Base-by-base conservation (phyloP, 1,140 invertebrate species). In the Caerostris extrusa region DNA sequence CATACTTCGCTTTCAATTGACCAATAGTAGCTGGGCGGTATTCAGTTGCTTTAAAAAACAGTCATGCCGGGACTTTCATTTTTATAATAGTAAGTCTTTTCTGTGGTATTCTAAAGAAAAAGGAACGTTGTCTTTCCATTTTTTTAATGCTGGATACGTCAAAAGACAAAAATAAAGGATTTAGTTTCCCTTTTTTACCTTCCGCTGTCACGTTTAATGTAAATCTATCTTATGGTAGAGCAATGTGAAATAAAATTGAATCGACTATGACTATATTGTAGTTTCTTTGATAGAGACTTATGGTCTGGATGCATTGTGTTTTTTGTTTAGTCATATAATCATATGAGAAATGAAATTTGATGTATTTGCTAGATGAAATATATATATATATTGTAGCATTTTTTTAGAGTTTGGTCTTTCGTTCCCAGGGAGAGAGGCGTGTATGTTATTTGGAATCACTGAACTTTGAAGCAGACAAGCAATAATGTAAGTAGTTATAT, bases 1-100 rank as follows among this genome's bases (percentile, higher is more conserved):
- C 19, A 87, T 10, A 87, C 58, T 50, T 50, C 57, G 6, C 34
- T 60, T 87, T 58, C 85, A 87, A 87, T 87, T 87, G 85, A 87
- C 85, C 58, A 53, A 77, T 77, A 77, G 55, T 57, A 10, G 71
- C 71, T 77, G 71, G 71, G 50, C 12, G 71, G 71, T 77, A 77
- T 77, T 77, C 71, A 77, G 34, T 34, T 10, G 71, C n/a, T 77
- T 34, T n/a, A 2, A 77, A 50, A 77, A 77, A 53, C n/a, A n/a
- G 7, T 50, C 34, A 8, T 50, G 61, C 6, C 14, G 61, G 12
- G 12, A 12, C 34, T 50, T 71, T 71, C 34, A 3, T 77, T 53
- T 50, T 71, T 71, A 19, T 8, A 6, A 7, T 50, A 7, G n/a
- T 3, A 8, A 5, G 19, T 50, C 71, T 50, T 77, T 77, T 10